Percentiles rank a stretch among this genome's conserved stretches.
Evolutionary conservation across 2,113 vertebrate genomes (phyloP).

Genomic region (Triplophysa dalaica): DNA sequence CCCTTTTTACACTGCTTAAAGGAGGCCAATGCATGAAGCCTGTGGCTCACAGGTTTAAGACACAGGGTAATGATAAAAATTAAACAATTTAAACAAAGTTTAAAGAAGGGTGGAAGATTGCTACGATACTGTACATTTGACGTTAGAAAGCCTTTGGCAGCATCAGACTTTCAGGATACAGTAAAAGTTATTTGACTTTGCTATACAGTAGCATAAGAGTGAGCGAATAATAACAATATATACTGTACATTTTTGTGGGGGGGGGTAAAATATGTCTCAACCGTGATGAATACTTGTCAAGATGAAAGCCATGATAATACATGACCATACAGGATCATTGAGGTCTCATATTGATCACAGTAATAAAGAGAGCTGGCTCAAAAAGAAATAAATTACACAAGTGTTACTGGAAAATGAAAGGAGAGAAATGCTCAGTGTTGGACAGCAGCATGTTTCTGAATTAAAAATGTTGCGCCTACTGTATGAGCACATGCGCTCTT

Average conservation of each 20-base stretch:
- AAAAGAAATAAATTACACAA: constrained; percentile 37
- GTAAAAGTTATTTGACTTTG: too few species aligned
- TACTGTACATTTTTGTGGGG: too few species aligned
- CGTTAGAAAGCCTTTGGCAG: too few species aligned
- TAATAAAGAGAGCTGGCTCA: constrained; percentile 5
- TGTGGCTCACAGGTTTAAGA: too few species aligned
- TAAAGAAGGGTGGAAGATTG: too few species aligned
- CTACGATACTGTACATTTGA: too few species aligned
- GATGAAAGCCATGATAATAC: constrained; percentile 7
- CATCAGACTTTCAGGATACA: too few species aligned
- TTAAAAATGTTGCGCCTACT: constrained; percentile 28
- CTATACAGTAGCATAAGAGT: too few species aligned
- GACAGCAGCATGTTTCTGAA: constrained; percentile 31
- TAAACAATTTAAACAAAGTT: too few species aligned
- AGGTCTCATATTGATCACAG: constrained; percentile 44
- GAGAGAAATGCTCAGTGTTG: neutral
- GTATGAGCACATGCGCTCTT: constrained; percentile 15
- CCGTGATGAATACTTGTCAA: constrained; percentile 43
- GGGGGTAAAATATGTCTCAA: neutral
- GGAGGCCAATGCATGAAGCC: too few species aligned
- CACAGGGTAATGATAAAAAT: too few species aligned
- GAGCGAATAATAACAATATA: too few species aligned
- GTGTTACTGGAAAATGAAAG: constrained; percentile 31
- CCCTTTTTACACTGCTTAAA: neutral
- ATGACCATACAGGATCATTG: constrained; percentile 34